Evolutionary conservation across 2,113 vertebrate genomes (phyloP).

Genomic region (Mormyrus iriodes): DNA sequence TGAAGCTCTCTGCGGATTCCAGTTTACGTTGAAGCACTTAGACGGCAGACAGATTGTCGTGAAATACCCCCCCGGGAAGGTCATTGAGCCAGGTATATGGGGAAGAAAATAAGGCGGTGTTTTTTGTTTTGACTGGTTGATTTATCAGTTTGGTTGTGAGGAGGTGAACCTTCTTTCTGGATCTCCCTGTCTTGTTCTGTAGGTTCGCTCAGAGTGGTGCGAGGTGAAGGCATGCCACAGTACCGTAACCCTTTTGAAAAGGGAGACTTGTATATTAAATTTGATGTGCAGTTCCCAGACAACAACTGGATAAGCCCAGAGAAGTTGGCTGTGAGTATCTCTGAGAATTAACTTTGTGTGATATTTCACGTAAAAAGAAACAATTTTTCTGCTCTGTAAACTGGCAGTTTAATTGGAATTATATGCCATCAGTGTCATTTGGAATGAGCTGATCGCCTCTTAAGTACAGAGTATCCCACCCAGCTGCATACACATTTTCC

Average conservation of each 20-base stretch:
- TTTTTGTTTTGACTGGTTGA: not conserved
- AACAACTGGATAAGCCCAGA: conserved; percentile 97
- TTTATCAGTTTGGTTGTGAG: not conserved
- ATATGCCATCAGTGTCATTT: not conserved
- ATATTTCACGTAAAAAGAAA: not conserved
- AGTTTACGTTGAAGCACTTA: conserved; percentile 90
- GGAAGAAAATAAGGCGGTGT: too few species aligned
- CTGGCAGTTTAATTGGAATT: not conserved
- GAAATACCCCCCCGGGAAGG: conserved; percentile 92
- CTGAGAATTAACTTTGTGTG: not conserved
- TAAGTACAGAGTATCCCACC: not conserved
- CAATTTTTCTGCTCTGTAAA: not conserved
- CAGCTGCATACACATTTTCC: not conserved
- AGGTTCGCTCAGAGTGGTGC: conserved; percentile 85
- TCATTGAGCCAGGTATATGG: conserved; percentile 87
- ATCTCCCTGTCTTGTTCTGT: conserved; percentile 14
- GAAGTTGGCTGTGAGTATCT: conserved; percentile 84
- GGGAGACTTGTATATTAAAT: conserved; percentile 94
- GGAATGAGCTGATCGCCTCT: not conserved
- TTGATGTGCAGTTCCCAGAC: conserved; percentile 95
- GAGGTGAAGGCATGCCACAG: conserved; percentile 95
- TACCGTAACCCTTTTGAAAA: conserved; percentile 98
- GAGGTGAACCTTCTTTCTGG: not conserved
- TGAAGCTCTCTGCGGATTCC: conserved; percentile 94
- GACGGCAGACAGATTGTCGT: conserved; percentile 91